Conservation (phyloP, 1,140 invertebrate species). For the Octopus sinensis region DNA sequence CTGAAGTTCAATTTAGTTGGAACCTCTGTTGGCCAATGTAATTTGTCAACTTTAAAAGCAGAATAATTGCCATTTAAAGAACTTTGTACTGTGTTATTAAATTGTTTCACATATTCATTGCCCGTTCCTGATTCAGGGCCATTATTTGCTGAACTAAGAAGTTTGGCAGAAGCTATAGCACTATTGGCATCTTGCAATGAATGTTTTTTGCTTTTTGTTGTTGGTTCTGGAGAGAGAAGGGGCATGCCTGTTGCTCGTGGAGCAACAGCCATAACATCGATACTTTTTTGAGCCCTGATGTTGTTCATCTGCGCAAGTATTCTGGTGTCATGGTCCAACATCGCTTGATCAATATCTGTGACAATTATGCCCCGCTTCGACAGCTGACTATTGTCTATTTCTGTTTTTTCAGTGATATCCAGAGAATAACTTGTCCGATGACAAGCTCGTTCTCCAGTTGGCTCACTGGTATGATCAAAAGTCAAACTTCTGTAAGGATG, state of each 20-base stretch:
- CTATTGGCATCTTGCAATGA: constrained; percentile 10
- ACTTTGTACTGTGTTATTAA: constrained; percentile 22
- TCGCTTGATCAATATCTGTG: constrained; percentile 44
- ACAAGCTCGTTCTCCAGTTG: neutral
- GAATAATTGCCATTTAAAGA: constrained; percentile 21
- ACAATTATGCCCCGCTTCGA: constrained; percentile 28
- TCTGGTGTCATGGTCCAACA: constrained; percentile 38
- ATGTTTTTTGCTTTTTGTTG: constrained; percentile 20
- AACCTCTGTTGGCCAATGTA: constrained; percentile 35
- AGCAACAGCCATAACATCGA: neutral
- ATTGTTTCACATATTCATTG: neutral
- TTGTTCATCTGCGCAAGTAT: constrained; percentile 27
- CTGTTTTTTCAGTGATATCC: neutral
- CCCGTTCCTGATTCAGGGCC: neutral
- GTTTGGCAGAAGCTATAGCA: constrained; percentile 11
- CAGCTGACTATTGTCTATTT: neutral
- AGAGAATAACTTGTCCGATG: neutral
- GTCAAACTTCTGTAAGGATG: too few species aligned
- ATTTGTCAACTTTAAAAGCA: constrained; percentile 31
- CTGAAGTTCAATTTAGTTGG: constrained; percentile 37
- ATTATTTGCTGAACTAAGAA: neutral
- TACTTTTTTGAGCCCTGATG: constrained; percentile 11
- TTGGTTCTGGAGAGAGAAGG: neutral
- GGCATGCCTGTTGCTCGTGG: constrained; percentile 1
- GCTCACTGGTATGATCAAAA: too few species aligned